A percentile compares a stretch with the other conserved stretches of the same genome.
These are phyloP conservation scores for Diabrotica undecimpunctata DNA, from an alignment of 1,140 invertebrate genomes.

Conservation along the genomic window DNA sequence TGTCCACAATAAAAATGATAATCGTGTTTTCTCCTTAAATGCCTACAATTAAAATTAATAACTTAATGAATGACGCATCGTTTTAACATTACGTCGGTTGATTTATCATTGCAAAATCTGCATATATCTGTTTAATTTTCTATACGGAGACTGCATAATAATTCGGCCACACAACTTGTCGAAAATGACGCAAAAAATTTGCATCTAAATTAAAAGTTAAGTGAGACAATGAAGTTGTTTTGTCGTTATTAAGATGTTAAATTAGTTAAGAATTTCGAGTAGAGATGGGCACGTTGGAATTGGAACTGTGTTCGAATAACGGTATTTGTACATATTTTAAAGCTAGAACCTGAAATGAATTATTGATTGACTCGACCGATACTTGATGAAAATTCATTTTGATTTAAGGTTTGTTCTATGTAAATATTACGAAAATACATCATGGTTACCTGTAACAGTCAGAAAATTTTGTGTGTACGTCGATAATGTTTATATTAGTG, in stretches of 20 bases:
- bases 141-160: slow-evolving; percentile 8
- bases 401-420: no score
- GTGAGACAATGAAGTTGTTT: slow-evolving; percentile 17
- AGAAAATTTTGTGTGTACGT: no score
- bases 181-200: slow-evolving; percentile 15
- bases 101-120: slow-evolving; percentile 18
- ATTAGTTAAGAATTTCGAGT: background rate
- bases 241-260: slow-evolving; percentile 11
- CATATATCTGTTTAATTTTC: slow-evolving; percentile 17
- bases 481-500: no score
- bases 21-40: slow-evolving; percentile 4
- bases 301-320: no score
- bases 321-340: no score
- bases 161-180: slow-evolving; percentile 19
- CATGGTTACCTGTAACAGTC: no score
- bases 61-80: slow-evolving; percentile 14
- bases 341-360: no score
- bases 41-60: slow-evolving; percentile 13
- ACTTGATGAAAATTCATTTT: no score
- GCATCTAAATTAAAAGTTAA: slow-evolving; percentile 21
- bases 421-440: no score
- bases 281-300: background rate
- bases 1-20: background rate
- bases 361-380: no score
- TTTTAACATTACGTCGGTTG: slow-evolving; percentile 7